A percentile compares a stretch with the other conserved stretches of the same genome.
Conservation (phyloP, 2,113 vertebrate genomes). For the Trichomycterus rosablanca region DNA sequence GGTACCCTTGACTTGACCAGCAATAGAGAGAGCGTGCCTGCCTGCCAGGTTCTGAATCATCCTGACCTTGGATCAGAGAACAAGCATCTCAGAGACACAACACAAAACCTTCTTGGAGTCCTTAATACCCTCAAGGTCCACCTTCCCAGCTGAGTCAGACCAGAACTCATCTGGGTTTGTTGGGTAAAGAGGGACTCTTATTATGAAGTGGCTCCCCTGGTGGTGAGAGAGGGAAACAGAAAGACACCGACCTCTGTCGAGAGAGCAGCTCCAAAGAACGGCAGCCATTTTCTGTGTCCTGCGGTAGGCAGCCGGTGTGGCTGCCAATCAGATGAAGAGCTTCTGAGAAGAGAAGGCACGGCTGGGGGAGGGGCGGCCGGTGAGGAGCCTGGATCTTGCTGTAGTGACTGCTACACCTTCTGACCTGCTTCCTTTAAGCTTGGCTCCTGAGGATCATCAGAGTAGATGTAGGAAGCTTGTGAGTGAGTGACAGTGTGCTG, state of each 20-base stretch:
- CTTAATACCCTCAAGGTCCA: not conserved
- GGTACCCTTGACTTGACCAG: too few relatives aligned
- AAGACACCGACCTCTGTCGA: slow-evolving; percentile 70
- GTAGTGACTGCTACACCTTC: slow-evolving; percentile 43
- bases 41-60: too few relatives aligned
- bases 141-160: not conserved
- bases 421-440: slow-evolving; percentile 39
- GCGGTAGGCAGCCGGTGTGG: slow-evolving; percentile 66
- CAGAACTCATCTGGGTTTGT: slow-evolving; percentile 28
- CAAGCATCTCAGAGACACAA: too few relatives aligned
- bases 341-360: slow-evolving; percentile 29
- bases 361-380: slow-evolving; percentile 38
- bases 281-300: slow-evolving; percentile 63
- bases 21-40: too few relatives aligned
- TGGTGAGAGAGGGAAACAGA: slow-evolving; percentile 59
- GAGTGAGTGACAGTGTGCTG: slow-evolving; percentile 32
- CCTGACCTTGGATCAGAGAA: too few relatives aligned
- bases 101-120: too few relatives aligned
- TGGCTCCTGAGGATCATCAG: slow-evolving; percentile 32
- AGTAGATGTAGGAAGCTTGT: slow-evolving; percentile 35
- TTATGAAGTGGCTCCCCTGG: slow-evolving; percentile 51
- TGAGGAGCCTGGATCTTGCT: slow-evolving; percentile 46
- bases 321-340: slow-evolving; percentile 63
- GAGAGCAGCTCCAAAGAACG: slow-evolving; percentile 62
- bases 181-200: slow-evolving; percentile 41